phyloP scores from a whole-genome alignment of 1,140 invertebrate genomes.

The Polyergus mexicanus region DNA sequence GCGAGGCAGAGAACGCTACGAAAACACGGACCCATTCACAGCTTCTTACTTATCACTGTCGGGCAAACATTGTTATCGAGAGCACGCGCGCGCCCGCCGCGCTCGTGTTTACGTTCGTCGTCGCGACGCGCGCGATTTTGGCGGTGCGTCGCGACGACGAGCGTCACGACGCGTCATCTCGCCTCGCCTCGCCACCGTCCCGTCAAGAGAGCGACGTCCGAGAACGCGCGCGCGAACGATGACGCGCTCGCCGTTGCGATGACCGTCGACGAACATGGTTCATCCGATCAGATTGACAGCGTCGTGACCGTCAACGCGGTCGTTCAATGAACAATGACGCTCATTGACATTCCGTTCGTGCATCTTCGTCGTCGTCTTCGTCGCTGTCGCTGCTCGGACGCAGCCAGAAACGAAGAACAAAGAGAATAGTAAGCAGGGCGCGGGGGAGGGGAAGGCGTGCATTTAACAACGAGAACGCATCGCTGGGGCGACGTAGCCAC shows the following conservation, averaged over 20 bases:
- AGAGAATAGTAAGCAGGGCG: slow-evolving; percentile 42
- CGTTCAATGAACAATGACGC: slow-evolving; percentile 53
- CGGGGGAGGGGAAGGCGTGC: slow-evolving; percentile 41
- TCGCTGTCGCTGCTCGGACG: slow-evolving; percentile 33
- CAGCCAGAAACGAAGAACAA: slow-evolving; percentile 53
- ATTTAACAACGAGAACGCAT: slow-evolving; percentile 69
- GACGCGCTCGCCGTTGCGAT: background rate
- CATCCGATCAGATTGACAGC: background rate
- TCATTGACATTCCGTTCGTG: slow-evolving; percentile 69
- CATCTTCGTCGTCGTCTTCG: slow-evolving; percentile 22
- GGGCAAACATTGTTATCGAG: slow-evolving; percentile 4
- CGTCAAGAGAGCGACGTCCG: slow-evolving; percentile 36
- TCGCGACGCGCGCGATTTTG: background rate
- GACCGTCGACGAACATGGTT: background rate
- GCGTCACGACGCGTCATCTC: background rate
- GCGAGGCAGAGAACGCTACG: background rate
- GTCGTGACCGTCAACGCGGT: slow-evolving; percentile 35
- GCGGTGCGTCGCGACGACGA: slow-evolving; percentile 28
- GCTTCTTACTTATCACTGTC: slow-evolving; percentile 32
- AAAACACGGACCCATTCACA: slow-evolving; percentile 50
- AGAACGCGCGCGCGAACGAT: slow-evolving; percentile 23
- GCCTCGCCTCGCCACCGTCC: too few species aligned
- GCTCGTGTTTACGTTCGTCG: slow-evolving; percentile 27
- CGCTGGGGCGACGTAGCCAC: slow-evolving; percentile 57
- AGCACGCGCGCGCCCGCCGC: slow-evolving; percentile 11